These are phyloP conservation scores for Pseudomyrmex gracilis DNA, from an alignment of 1,140 invertebrate genomes.

Conservation along the genomic window DNA sequence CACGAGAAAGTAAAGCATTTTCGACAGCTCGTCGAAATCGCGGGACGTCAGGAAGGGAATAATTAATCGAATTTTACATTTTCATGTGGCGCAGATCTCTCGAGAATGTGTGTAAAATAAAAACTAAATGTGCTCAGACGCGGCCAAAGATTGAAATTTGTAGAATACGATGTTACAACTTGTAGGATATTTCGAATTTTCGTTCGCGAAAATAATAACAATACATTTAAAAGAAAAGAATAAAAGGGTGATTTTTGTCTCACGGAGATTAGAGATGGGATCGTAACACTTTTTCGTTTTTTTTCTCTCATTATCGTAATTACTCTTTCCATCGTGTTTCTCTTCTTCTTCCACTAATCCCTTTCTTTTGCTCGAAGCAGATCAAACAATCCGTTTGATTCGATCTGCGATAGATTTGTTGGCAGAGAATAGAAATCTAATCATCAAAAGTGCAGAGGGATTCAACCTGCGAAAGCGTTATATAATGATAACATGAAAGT, in stretches of 20 bases:
- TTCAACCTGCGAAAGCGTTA: conserved; percentile 7
- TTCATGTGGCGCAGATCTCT: conserved; percentile 24
- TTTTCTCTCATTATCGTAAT: conserved; percentile 43
- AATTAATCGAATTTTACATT: conserved; percentile 15
- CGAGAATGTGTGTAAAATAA: conserved; percentile 43
- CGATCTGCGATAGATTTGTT: conserved; percentile 31
- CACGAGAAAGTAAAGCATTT: conserved; percentile 6
- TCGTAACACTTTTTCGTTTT: conserved; percentile 10
- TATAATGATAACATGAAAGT: conserved; percentile 32
- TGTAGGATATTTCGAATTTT: conserved; percentile 50
- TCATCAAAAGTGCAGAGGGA: not conserved
- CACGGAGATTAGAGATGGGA: conserved; percentile 35
- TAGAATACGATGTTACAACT: conserved; percentile 49
- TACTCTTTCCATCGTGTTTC: conserved; percentile 21
- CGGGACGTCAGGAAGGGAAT: conserved; percentile 38
- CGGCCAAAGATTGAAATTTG: conserved; percentile 40
- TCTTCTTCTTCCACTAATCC: conserved; percentile 26
- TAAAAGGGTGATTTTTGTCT: conserved; percentile 36
- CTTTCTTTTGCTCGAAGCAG: conserved; percentile 14
- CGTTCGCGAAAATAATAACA: conserved; percentile 34
- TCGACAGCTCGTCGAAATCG: conserved; percentile 17
- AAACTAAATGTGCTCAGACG: not conserved
- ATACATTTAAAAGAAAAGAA: conserved; percentile 38
- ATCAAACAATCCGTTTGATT: conserved; percentile 30
- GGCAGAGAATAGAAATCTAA: conserved; percentile 18